Percentiles rank a stretch among this genome's conserved stretches.
phyloP scores from a whole-genome alignment of 1,140 invertebrate genomes.

The Oryzaephilus surinamensis region DNA sequence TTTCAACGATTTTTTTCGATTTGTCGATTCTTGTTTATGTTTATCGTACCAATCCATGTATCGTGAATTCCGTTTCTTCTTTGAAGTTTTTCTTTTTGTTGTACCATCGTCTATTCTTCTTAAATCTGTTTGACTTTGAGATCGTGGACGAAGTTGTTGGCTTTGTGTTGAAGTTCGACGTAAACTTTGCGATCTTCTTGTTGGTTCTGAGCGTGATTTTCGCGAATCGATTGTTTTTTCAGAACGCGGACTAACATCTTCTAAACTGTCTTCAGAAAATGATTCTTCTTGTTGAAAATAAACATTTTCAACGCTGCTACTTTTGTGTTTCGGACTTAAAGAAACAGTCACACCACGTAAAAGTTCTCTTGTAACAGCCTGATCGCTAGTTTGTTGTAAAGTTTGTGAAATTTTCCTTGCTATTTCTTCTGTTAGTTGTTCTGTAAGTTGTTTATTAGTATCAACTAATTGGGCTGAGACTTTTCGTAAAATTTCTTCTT shows the following conservation, averaged over 20 bases:
- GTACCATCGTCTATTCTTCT: slow-evolving; percentile 16
- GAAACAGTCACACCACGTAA: too few species aligned
- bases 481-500: too few species aligned
- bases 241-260: slow-evolving; percentile 23
- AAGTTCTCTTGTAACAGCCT: too few species aligned
- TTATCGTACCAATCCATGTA: slow-evolving; percentile 54
- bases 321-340: slow-evolving; percentile 1
- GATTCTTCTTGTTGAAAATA: slow-evolving; percentile 32
- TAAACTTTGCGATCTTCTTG: too few species aligned
- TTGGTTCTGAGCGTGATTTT: slow-evolving; percentile 17
- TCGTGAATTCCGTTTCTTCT: slow-evolving; percentile 14
- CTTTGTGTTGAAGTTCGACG: slow-evolving; percentile 3
- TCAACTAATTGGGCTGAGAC: too few species aligned
- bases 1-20: slow-evolving; percentile 9
- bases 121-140: slow-evolving; percentile 26
- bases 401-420: too few species aligned
- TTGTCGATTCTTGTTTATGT: slow-evolving; percentile 20
- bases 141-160: slow-evolving; percentile 11
- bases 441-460: too few species aligned
- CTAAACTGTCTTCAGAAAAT: slow-evolving; percentile 38
- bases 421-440: too few species aligned
- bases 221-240: slow-evolving; percentile 17
- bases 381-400: too few species aligned
- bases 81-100: slow-evolving; percentile 8
- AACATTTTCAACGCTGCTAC: too few species aligned